Evolutionary conservation across 2,113 vertebrate genomes (phyloP), one percentile per base, ranked within the genome.

Genomic region (Tetraodon nigroviridis): DNA sequence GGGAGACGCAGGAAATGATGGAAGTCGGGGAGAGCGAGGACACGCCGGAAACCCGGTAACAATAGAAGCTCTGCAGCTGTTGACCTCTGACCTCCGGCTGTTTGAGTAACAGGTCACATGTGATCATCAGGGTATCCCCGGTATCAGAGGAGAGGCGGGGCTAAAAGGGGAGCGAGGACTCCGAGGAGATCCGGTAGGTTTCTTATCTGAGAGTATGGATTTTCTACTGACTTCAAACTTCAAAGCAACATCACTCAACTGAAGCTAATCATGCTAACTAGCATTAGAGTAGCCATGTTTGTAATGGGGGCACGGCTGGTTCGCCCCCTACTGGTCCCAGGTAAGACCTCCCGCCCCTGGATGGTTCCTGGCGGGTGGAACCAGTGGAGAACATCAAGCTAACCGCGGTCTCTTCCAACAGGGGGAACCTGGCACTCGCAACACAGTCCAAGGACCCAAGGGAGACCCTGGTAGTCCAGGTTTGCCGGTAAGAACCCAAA

Each of bases 161-260:
- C 73, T 80, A 1, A 75, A 42, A 63, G 93, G 93, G 76, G 73
- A 90, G 61, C 77, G 64, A 86, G 93, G 93, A 57, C 68, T 93
- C 50, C 91, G 91, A 89, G 93, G 93, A 79, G 92, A 94, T 81
- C 85, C 85, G 73, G 93, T 94, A 62, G 92, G 1, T 37, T 11
- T 37, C 11, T 7, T 1, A 32, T 32, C 29, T 32, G 8, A 32
- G 8, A 10, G 1, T 32, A 32, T 32, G 1, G 29, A 32, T 32
- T 37, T 2, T 12, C 27, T 29, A 7, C 27, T 37, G 32, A 37
- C 32, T 37, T 32, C 32, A 37, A 11, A 37, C 32, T 37, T 37
- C 7, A 37, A 11, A 37, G 32, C 32, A 11, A 12, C 10, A 37
- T 37, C 7, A 37, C 8, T 11, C 32, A 37, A 37, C 32, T 37